Conservation (phyloP, 2,113 vertebrate genomes). For the Zosterops pallidus region DNA sequence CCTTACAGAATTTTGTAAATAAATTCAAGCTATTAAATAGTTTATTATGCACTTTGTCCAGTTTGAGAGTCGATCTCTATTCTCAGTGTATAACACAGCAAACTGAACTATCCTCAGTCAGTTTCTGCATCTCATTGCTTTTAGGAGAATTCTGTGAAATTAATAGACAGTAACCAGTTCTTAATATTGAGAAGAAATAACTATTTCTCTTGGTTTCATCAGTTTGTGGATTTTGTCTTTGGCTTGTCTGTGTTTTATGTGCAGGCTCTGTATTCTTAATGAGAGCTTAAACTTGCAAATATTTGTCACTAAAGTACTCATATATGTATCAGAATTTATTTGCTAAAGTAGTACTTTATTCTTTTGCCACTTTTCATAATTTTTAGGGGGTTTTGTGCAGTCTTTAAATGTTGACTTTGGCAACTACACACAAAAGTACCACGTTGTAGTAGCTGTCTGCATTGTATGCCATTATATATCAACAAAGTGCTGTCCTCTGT, state of each 20-base stretch:
- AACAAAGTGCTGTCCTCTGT: background rate
- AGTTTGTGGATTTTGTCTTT: background rate
- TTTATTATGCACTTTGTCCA: background rate
- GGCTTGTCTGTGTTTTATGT: background rate
- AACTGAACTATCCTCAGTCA: background rate
- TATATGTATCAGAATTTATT: background rate
- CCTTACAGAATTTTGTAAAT: background rate
- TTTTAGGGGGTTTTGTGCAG: background rate
- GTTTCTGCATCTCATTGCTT: background rate
- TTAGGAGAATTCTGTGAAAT: background rate
- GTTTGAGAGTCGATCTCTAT: background rate
- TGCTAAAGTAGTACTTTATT: background rate
- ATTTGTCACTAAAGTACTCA: background rate
- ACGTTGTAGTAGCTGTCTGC: fast-evolving
- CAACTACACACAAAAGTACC: background rate
- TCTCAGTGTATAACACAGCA: background rate
- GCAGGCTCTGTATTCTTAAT: background rate
- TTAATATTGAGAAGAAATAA: background rate
- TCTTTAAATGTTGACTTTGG: background rate
- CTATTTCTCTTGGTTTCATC: background rate
- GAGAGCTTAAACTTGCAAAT: background rate
- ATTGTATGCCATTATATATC: background rate
- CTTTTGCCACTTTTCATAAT: background rate
- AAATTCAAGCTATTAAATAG: background rate
- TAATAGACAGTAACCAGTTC: background rate